A percentile compares a stretch with the other conserved stretches of the same genome.
Conservation (phyloP, 2,797 vertebrate species). For the Pantherophis vulpinus region DNA sequence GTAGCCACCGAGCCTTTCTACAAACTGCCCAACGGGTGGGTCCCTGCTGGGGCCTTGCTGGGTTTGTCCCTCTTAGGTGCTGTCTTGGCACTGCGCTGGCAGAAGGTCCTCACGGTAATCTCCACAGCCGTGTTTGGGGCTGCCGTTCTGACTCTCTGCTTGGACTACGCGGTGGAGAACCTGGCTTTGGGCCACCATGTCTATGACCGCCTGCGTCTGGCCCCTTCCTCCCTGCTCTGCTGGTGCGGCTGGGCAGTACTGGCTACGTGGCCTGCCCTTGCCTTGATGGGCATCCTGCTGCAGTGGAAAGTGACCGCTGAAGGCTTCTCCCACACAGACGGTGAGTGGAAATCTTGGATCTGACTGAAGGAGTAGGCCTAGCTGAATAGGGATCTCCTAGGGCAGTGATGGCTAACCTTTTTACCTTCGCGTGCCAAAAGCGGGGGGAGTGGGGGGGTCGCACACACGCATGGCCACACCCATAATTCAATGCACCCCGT, state of each 20-base stretch:
- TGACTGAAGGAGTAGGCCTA: background rate
- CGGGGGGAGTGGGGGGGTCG: too few species aligned
- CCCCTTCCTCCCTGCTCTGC: slow-evolving; percentile 75
- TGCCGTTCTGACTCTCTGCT: slow-evolving; percentile 78
- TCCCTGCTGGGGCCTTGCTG: slow-evolving; percentile 80
- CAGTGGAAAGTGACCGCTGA: slow-evolving; percentile 87
- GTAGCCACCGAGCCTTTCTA: slow-evolving; percentile 78
- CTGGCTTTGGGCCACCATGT: slow-evolving; percentile 75
- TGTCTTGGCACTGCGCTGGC: slow-evolving; percentile 85
- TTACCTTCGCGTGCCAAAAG: too few species aligned
- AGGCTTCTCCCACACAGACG: slow-evolving; percentile 80
- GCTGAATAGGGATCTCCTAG: too few species aligned
- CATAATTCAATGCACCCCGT: too few species aligned
- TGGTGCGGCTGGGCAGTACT: slow-evolving; percentile 90
- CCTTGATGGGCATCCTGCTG: slow-evolving; percentile 79
- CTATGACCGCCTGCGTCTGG: slow-evolving; percentile 77
- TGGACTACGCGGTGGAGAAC: slow-evolving; percentile 85
- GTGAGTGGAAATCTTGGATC: slow-evolving; percentile 66
- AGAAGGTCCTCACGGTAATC: slow-evolving; percentile 80
- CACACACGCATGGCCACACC: too few species aligned
- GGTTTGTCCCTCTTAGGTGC: slow-evolving; percentile 84
- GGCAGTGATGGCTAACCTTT: too few species aligned
- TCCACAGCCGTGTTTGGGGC: slow-evolving; percentile 84
- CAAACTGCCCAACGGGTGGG: slow-evolving; percentile 81
- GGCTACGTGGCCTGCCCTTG: slow-evolving; percentile 83